phyloP scores from a whole-genome alignment of 2,888 invertebrate species.

The Stenichneumon culpator region DNA sequence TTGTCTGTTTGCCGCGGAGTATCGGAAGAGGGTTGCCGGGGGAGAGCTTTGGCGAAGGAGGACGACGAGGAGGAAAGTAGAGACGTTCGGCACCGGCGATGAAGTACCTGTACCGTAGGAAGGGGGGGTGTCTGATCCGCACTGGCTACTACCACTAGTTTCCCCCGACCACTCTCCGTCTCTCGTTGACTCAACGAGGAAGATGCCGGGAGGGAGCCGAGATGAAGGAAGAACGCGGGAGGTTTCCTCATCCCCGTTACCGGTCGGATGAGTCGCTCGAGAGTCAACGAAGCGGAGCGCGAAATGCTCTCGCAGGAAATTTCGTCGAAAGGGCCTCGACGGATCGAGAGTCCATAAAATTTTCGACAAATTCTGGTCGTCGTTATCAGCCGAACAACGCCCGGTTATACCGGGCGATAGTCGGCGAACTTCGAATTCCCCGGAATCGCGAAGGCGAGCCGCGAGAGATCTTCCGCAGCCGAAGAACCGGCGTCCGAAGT shows the following conservation, averaged over 20 bases:
- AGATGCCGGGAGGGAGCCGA: neutral
- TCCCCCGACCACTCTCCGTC: neutral
- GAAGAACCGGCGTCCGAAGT: conserved; percentile 31
- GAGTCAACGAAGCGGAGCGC: conserved; percentile 71
- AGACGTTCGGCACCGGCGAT: conserved; percentile 28
- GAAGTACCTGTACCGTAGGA: conserved; percentile 33
- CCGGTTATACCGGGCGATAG: neutral
- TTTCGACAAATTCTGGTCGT: conserved; percentile 30
- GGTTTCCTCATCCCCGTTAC: neutral
- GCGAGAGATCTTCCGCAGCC: conserved; percentile 6
- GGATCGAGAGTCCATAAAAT: conserved; percentile 61
- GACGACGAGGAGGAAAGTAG: conserved; percentile 4
- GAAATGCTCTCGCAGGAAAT: conserved; percentile 73
- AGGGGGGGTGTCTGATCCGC: conserved; percentile 50
- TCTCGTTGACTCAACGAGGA: conserved; percentile 35
- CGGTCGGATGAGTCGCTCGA: neutral
- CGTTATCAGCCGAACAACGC: neutral
- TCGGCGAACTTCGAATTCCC: conserved; percentile 11
- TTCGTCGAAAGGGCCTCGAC: conserved; percentile 59
- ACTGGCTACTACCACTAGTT: conserved; percentile 39
- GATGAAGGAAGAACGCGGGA: conserved; percentile 6
- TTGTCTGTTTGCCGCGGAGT: conserved; percentile 66
- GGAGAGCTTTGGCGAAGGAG: neutral
- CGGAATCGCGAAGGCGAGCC: conserved; percentile 13
- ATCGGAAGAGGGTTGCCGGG: conserved; percentile 54